These are phyloP conservation scores for Leptoclinus maculatus DNA, from an alignment of 2,797 vertebrate genomes.

Conservation along the genomic window DNA sequence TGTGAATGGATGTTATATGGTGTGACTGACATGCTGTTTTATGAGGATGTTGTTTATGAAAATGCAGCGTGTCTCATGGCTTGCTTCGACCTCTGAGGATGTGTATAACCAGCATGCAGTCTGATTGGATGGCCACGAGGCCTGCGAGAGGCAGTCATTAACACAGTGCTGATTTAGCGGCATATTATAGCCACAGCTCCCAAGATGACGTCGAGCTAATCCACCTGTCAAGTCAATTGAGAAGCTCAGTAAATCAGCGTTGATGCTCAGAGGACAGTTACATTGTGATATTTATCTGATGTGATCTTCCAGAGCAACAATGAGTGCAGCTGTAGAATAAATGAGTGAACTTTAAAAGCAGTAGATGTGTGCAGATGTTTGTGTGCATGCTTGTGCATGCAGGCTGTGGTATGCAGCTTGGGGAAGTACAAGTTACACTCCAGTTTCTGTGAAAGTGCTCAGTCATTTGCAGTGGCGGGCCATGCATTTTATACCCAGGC, in stretches of 20 bases:
- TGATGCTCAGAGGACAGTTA: conserved; percentile 63
- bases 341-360: conserved; percentile 16
- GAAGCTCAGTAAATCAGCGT: conserved; percentile 65
- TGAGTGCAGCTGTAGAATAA: conserved; percentile 34
- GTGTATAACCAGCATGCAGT: conserved; percentile 27
- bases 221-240: conserved; percentile 65
- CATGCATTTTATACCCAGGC: no score
- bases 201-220: conserved; percentile 72
- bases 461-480: no score
- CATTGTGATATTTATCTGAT: conserved; percentile 59
- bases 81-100: conserved; percentile 55
- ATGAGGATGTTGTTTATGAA: conserved; percentile 27
- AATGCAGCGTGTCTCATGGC: conserved; percentile 27
- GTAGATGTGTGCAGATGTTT: conserved; percentile 32
- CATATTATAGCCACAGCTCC: conserved; percentile 69
- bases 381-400: conserved; percentile 60
- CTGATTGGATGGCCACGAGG: conserved; percentile 45
- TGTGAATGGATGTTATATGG: background rate
- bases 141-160: conserved; percentile 57
- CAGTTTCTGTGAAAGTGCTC: conserved; percentile 2
- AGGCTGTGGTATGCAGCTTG: conserved; percentile 56
- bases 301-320: conserved; percentile 47
- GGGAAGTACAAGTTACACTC: conserved; percentile 24
- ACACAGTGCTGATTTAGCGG: conserved; percentile 61
- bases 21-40: conserved; percentile 8